phyloP scores from a whole-genome alignment of 2,113 vertebrate genomes.

The Indri indri region DNA sequence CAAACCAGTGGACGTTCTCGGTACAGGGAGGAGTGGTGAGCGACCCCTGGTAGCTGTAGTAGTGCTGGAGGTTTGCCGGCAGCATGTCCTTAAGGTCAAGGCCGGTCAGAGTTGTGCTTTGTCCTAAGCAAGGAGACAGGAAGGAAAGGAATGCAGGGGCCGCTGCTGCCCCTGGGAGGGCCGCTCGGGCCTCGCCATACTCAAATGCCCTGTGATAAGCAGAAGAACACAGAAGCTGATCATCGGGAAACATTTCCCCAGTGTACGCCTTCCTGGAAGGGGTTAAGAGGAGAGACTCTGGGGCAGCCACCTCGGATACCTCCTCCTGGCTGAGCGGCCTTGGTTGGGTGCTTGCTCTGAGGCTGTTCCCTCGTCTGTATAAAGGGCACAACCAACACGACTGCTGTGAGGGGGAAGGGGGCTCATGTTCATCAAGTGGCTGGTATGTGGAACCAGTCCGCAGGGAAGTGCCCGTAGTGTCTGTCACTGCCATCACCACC shows the following conservation, averaged over 20 bases:
- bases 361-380: neutral
- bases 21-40: constrained; percentile 90
- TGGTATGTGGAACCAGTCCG: neutral
- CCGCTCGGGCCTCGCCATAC: neutral
- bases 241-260: neutral
- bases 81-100: constrained; percentile 86
- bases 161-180: accelerated
- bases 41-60: constrained; percentile 89
- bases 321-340: neutral
- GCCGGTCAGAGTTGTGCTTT: constrained; percentile 80
- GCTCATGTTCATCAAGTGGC: neutral
- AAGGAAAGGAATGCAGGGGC: accelerated
- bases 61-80: constrained; percentile 81
- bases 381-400: neutral
- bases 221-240: neutral
- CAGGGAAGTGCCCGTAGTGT: neutral
- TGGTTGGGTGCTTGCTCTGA: accelerated
- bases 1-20: constrained; percentile 89
- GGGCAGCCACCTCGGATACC: neutral
- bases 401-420: too few relatives aligned
- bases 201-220: neutral
- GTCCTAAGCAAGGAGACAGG: constrained; percentile 75
- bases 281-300: neutral
- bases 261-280: neutral
- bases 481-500: neutral